Base-by-base conservation (phyloP, 92 coral and sea anemone species). In the Pocillopora grandis region DNA sequence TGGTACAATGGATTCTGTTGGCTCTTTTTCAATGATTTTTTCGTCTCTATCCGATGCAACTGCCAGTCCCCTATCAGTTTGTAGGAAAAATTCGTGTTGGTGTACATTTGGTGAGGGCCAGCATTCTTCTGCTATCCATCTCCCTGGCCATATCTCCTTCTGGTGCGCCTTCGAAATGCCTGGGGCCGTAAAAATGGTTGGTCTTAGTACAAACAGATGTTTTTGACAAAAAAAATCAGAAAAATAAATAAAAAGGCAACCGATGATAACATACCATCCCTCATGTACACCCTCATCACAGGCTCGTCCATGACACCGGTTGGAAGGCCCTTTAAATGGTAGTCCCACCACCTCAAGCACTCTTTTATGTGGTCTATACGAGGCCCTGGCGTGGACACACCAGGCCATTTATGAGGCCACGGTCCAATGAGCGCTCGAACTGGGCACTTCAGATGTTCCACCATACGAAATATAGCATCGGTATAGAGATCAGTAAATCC, bases 71-170 rank as follows among this genome's bases (percentile, higher is more conserved):
- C 90, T 87, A 11, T 76, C 82, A 15, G 15, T 10, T 5, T 78
- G 72, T 14, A 91, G 80, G 0, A 37, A 52, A 23, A 88, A 91
- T 78, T 76, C 80, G n/a, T 82, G 85, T 6, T 57, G 67, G 16
- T 62, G 72, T n/a, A 89, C 91, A 74, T 93, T 93, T 19, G 79
- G 49, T 2, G 98, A 93, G 8, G 98, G 98, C 98, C 98, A 93
- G 62, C 76, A 13, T 12, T 89, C 98, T 64, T 91, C 98, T 4
- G 91, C 89, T 52, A 93, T 88, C 98, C 98, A 93, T 67, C 78
- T 76, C 5, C 98, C 98, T 0, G 98, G 98, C 95, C 98, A 92
- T 23, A 62, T 63, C 31, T 77, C 71, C 19, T 83, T 70, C 5
- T 78, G 73, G 66, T 87, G 82, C 27, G 95, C 80, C 10, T 88